phyloP scores from a whole-genome alignment of 2,888 invertebrate species.

The Standfussiana lucernea region DNA sequence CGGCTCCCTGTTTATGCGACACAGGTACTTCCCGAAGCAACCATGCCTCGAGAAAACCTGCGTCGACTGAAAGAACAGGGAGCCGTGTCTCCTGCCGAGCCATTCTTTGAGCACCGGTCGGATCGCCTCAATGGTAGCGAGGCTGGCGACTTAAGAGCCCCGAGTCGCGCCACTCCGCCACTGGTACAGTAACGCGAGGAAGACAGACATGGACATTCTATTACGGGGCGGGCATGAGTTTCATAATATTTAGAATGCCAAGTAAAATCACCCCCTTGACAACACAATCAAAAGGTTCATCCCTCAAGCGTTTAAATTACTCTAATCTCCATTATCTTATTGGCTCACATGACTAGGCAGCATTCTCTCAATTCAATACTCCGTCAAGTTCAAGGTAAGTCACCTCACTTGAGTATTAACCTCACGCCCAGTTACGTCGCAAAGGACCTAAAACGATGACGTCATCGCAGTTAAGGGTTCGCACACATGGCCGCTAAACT shows the following conservation, averaged over 20 bases:
- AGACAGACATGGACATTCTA: no score
- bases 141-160: no score
- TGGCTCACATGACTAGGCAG: constrained; percentile 18
- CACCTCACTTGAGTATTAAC: constrained; percentile 16
- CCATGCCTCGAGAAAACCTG: no score
- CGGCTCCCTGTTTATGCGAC: no score
- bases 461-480: constrained; percentile 9
- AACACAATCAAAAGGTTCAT: not conserved
- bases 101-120: no score
- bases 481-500: constrained; percentile 1
- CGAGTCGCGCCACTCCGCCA: no score
- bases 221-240: no score
- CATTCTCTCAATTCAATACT: constrained; percentile 9
- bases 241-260: not conserved
- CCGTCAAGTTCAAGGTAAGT: constrained; percentile 7
- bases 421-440: constrained; percentile 6
- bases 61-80: no score
- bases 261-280: not conserved
- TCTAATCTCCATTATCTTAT: not conserved
- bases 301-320: not conserved
- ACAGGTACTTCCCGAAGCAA: no score
- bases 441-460: constrained; percentile 10
- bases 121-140: no score
- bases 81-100: no score
- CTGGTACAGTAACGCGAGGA: no score